A percentile compares a stretch with the other conserved stretches of the same genome.
Evolutionary conservation across 1,140 invertebrate species (phyloP).

Genomic region (Drosophila pandora): DNA sequence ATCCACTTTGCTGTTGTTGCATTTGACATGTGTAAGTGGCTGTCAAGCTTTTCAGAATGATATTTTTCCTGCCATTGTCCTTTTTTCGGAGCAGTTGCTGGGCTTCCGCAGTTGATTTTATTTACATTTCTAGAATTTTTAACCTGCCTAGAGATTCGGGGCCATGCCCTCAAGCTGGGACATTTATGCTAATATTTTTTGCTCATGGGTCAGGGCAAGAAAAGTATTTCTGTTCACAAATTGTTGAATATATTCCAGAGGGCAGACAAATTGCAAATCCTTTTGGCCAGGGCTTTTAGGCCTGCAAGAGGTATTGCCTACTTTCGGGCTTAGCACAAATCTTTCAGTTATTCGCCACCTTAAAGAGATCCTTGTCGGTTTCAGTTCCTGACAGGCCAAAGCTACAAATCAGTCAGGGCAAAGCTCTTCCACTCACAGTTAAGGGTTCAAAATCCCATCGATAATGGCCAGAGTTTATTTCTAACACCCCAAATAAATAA

Average conservation of each 20-base stretch:
- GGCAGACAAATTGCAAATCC: conserved; percentile 63
- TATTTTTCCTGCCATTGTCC: conserved; percentile 70
- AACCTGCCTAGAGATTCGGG: conserved; percentile 28
- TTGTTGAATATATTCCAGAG: conserved; percentile 46
- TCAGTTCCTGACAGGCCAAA: conserved; percentile 7
- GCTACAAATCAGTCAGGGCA: conserved; percentile 16
- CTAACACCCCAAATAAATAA: not conserved
- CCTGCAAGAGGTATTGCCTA: conserved; percentile 39
- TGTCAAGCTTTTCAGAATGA: conserved; percentile 78
- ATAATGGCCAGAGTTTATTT: not conserved
- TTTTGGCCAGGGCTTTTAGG: conserved; percentile 25
- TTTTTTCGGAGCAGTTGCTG: conserved; percentile 20
- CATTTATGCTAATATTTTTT: conserved; percentile 78
- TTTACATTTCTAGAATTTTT: conserved; percentile 78
- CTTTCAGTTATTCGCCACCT: conserved; percentile 17
- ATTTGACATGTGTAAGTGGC: conserved; percentile 80
- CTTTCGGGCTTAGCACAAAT: conserved; percentile 16
- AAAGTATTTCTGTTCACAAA: conserved; percentile 49
- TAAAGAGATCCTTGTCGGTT: conserved; percentile 12
- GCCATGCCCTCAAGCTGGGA: conserved; percentile 24
- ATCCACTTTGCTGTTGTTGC: conserved; percentile 56
- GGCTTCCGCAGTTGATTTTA: conserved; percentile 72
- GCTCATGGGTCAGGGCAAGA: conserved; percentile 47
- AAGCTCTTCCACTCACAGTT: not conserved
- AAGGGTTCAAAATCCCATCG: not conserved